Conservation (phyloP, 2,113 vertebrate species). For the Etheostoma spectabile region DNA sequence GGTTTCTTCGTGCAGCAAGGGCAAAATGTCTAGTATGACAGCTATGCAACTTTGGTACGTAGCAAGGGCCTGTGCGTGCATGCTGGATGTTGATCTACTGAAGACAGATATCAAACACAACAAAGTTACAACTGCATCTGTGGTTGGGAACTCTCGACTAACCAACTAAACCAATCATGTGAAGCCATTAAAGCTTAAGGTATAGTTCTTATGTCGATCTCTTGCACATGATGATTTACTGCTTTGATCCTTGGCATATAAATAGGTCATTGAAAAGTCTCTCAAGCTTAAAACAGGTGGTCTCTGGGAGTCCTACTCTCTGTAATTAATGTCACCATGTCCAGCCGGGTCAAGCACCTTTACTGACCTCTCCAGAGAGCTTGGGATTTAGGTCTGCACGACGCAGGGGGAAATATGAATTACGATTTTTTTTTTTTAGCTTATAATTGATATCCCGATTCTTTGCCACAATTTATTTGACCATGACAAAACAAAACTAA, state of each 20-base stretch:
- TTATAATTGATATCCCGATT: too few relatives aligned
- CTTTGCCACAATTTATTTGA: too few relatives aligned
- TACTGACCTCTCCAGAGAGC: constrained; percentile 64
- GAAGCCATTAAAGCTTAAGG: neutral
- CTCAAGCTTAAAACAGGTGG: constrained; percentile 54
- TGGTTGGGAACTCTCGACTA: too few relatives aligned
- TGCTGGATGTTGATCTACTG: neutral
- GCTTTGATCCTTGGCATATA: constrained; percentile 53
- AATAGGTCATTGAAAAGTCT: constrained; percentile 58
- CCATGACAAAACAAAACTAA: too few relatives aligned
- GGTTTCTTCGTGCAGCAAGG: constrained; percentile 41
- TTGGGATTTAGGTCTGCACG: constrained; percentile 22
- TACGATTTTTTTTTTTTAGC: too few relatives aligned
- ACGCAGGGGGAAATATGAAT: too few relatives aligned
- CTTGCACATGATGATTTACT: constrained; percentile 28
- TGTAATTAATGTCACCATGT: too few relatives aligned
- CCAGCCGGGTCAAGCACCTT: constrained; percentile 79
- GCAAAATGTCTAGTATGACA: constrained; percentile 53
- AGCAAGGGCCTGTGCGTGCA: constrained; percentile 17
- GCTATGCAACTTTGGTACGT: constrained; percentile 50
- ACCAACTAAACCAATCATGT: neutral
- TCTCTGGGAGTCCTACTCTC: constrained; percentile 53
- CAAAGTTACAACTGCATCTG: neutral
- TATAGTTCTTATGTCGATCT: neutral
- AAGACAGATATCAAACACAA: constrained; percentile 22